A percentile compares a stretch with the other conserved stretches of the same genome.
Conservation (phyloP, 2,888 invertebrate genomes). For the Parascotia fuliginaria region DNA sequence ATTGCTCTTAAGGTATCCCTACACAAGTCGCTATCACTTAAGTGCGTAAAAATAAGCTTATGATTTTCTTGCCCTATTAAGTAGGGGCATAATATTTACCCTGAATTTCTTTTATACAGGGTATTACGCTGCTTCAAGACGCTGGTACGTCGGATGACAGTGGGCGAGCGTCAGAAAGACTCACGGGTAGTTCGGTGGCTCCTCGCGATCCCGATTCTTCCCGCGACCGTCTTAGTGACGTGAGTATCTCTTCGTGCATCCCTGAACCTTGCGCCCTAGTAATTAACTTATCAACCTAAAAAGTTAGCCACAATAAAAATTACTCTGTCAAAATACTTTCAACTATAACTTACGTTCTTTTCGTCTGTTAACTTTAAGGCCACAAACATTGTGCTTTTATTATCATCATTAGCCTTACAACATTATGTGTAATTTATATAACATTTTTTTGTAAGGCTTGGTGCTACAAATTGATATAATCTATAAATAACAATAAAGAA, state of each 20-base stretch:
- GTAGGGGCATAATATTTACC: constrained; percentile 40
- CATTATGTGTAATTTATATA: no score
- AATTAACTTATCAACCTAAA: constrained; percentile 19
- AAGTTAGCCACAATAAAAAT: constrained; percentile 29
- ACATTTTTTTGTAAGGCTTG: no score
- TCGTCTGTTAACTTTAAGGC: constrained; percentile 26
- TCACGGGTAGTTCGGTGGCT: constrained; percentile 91
- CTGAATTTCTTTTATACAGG: constrained; percentile 83
- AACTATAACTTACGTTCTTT: constrained; percentile 26
- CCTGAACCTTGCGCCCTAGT: constrained; percentile 31
- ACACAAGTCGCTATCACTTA: constrained; percentile 56
- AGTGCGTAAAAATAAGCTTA: constrained; percentile 48
- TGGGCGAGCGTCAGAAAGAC: constrained; percentile 92
- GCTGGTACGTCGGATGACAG: constrained; percentile 94
- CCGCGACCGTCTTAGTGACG: constrained; percentile 94
- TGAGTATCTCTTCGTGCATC: constrained; percentile 82
- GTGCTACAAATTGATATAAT: no score
- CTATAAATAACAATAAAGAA: constrained; percentile 2
- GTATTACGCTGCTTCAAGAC: constrained; percentile 90
- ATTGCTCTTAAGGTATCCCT: constrained; percentile 67
- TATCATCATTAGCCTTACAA: no score
- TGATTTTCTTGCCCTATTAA: constrained; percentile 40
- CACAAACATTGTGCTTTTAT: constrained; percentile 36
- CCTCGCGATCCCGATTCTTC: constrained; percentile 93
- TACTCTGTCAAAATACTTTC: constrained; percentile 14